Percentiles rank a stretch among this genome's conserved stretches.
Conservation (phyloP, 2,113 vertebrate genomes). For the Menura novaehollandiae region DNA sequence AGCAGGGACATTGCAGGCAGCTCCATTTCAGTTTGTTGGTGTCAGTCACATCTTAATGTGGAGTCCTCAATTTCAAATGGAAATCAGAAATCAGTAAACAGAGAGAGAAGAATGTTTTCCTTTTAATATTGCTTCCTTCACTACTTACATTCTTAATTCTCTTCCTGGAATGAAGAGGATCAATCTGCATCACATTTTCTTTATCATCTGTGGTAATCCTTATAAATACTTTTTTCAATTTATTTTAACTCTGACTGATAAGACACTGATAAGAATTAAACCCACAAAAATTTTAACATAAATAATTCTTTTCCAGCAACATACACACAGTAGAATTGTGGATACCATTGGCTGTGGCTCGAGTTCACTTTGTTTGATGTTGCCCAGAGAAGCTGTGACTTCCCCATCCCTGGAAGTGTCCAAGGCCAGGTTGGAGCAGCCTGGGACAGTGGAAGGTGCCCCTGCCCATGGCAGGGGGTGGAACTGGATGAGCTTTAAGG, state of each 20-base stretch:
- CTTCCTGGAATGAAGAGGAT: not conserved
- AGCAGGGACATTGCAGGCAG: not conserved
- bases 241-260: not conserved
- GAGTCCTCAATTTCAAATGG: not conserved
- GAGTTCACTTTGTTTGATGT: not conserved
- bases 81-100: not conserved
- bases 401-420: not conserved
- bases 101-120: not conserved
- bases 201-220: not conserved
- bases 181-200: not conserved
- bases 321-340: not conserved
- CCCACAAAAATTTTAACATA: not conserved
- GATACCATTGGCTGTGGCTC: not conserved
- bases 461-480: not conserved
- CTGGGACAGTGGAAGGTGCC: not conserved
- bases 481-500: not conserved
- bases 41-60: not conserved
- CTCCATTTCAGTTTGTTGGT: not conserved
- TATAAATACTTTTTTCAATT: not conserved
- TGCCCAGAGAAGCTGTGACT: not conserved
- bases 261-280: not conserved
- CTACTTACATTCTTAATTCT: not conserved
- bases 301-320: not conserved
- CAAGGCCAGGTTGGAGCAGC: not conserved
- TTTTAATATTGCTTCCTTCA: not conserved